A percentile compares a stretch with the other conserved stretches of the same genome.
These are phyloP conservation scores for Fringilla coelebs DNA, from an alignment of 2,797 vertebrate species.

Conservation along the genomic window DNA sequence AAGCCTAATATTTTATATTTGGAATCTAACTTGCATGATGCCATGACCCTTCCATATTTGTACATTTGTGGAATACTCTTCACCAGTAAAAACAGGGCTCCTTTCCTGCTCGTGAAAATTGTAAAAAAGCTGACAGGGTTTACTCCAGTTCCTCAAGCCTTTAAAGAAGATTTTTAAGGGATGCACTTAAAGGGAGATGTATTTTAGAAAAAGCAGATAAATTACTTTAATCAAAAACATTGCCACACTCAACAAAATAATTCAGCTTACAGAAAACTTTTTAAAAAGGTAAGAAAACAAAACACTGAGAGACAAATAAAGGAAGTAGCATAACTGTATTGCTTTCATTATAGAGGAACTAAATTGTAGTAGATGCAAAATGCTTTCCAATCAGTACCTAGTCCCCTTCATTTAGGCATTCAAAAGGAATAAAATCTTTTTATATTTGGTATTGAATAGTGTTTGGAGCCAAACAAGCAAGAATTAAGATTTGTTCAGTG, in stretches of 20 bases:
- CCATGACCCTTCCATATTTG: not conserved
- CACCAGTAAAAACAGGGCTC: not conserved
- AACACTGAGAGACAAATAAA: not conserved
- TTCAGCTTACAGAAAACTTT: not conserved
- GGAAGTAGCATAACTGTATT: not conserved
- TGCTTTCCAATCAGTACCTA: not conserved
- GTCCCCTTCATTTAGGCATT: not conserved
- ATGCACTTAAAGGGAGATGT: not conserved
- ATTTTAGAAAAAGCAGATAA: not conserved
- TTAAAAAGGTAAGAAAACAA: not conserved
- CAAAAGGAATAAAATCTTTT: not conserved
- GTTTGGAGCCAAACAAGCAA: not conserved
- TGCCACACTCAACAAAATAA: not conserved
- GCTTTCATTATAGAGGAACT: not conserved
- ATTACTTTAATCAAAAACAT: not conserved
- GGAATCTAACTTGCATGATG: not conserved
- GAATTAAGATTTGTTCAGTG: not conserved
- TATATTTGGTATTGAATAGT: not conserved
- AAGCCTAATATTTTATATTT: not conserved
- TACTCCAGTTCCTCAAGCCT: not conserved
- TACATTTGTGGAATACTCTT: not conserved
- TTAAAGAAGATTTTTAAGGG: not conserved
- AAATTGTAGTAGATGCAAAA: not conserved
- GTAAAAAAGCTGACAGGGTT: not conserved
- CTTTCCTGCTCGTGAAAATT: not conserved